Evolutionary conservation across 2,888 invertebrate genomes (phyloP), one percentile per base, ranked within the genome.

Genomic region (Leucozona laternaria): DNA sequence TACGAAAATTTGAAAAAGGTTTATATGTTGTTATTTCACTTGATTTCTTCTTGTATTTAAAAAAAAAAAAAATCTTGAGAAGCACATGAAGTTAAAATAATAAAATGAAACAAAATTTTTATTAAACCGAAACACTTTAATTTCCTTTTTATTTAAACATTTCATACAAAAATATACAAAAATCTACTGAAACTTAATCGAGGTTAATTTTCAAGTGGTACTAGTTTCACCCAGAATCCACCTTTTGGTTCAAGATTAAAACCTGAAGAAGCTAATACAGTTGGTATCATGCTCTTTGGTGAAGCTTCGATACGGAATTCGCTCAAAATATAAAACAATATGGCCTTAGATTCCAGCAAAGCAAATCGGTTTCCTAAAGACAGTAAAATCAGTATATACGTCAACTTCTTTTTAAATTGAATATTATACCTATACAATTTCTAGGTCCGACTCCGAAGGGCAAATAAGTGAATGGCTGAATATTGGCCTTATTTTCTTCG

Each of bases 361-460:
- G 91, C 92, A 50, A 92, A 92, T n/a, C 92, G 90, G 2, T 91
- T 90, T 17, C 91, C 92, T 92, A 15, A 55, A 17, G 1, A 60
- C 34, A 31, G 5, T 2, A 4, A 58, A 20, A 13, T 13, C 6
- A 50, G 4, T 4, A 8, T 20, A n/a, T n/a, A n/a, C n/a, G n/a
- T n/a, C n/a, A n/a, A n/a, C n/a, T n/a, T n/a, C n/a, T n/a, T n/a
- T n/a, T n/a, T n/a, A n/a, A n/a, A n/a, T n/a, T 55, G 1, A 55
- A 1, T n/a, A 28, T 25, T 25, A 25, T 37, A 37, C 95, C 95
- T 71, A 95, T 94, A 88, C 95, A 95, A 89, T 93, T 94, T 76
- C 95, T 93, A 0, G 94, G 95, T 5, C 95, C 95, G 0, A 92
- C 31, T 3, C 94, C 95, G 71, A 95, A 95, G 0, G 95, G 94